A percentile compares a stretch with the other conserved stretches of the same genome.
Evolutionary conservation across 2,797 vertebrate genomes (phyloP).

Genomic region (Bovichtus diacanthus): DNA sequence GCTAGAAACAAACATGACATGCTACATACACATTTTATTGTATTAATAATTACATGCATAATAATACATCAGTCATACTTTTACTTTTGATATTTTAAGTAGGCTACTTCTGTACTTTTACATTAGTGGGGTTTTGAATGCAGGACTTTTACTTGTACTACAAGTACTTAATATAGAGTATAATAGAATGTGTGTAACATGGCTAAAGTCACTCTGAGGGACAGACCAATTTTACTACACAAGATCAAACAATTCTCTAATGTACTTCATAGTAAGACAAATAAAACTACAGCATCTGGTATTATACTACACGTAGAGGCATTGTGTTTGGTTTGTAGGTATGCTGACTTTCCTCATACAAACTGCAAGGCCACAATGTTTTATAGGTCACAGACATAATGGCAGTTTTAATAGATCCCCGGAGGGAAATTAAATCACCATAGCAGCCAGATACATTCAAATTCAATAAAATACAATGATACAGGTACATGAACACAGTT

Average conservation of each 20-base stretch:
- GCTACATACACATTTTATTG: constrained; percentile 1
- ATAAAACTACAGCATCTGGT: not conserved
- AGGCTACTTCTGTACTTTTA: not conserved
- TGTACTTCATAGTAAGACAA: not conserved
- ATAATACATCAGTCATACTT: not conserved
- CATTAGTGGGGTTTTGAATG: not conserved
- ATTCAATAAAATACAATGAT: no score
- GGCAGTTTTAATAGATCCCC: no score
- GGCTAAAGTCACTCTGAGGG: not conserved
- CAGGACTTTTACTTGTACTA: not conserved
- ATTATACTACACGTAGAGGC: not conserved
- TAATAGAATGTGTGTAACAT: not conserved
- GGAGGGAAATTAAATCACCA: no score
- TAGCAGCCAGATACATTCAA: no score
- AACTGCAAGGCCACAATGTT: not conserved
- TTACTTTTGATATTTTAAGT: not conserved
- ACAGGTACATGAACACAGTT: no score
- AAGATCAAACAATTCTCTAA: not conserved
- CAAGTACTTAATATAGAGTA: no score
- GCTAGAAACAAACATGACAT: not conserved
- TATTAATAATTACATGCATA: not conserved
- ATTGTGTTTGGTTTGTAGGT: not conserved
- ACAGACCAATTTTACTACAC: not conserved
- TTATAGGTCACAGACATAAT: no score
- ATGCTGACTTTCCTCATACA: not conserved